Conservation (phyloP, 2,888 invertebrate genomes). For the Pachliopta kotzebuea region DNA sequence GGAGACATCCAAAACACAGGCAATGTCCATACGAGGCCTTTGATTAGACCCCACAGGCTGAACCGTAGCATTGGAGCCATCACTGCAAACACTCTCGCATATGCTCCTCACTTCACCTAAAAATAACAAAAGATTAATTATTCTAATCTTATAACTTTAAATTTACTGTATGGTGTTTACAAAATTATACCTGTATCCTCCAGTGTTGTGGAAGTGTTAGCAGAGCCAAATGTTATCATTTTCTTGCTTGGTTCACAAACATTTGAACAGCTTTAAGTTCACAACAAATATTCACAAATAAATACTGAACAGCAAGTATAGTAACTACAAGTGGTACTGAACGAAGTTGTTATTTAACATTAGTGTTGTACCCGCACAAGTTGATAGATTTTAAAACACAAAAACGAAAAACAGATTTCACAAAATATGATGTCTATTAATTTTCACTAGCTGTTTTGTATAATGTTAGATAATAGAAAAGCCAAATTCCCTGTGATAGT, state of each 20-base stretch:
- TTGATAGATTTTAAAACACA: background rate
- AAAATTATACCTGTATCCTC: conserved; percentile 65
- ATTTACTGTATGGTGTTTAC: conserved; percentile 33
- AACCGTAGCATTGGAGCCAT: conserved; percentile 76
- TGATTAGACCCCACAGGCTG: conserved; percentile 63
- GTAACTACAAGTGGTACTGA: conserved; percentile 37
- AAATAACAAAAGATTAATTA: conserved; percentile 37
- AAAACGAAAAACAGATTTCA: background rate
- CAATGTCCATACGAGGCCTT: conserved; percentile 91
- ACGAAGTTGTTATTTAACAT: conserved; percentile 67
- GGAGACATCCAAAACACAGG: conserved; percentile 90
- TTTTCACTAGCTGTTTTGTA: background rate
- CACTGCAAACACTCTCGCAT: conserved; percentile 76
- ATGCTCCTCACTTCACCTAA: conserved; percentile 76
- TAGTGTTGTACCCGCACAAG: conserved; percentile 50
- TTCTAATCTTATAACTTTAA: conserved; percentile 3
- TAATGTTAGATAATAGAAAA: background rate
- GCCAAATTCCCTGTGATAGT: background rate
- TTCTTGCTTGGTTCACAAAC: conserved; percentile 58
- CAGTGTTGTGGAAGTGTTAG: conserved; percentile 60
- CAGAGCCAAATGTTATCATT: conserved; percentile 75
- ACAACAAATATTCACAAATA: conserved; percentile 57
- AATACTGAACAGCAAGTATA: conserved; percentile 40
- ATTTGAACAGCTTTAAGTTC: conserved; percentile 61
- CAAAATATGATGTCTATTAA: background rate